Base-by-base conservation (phyloP, 2,797 vertebrate species). In the Erethizon dorsatum region DNA sequence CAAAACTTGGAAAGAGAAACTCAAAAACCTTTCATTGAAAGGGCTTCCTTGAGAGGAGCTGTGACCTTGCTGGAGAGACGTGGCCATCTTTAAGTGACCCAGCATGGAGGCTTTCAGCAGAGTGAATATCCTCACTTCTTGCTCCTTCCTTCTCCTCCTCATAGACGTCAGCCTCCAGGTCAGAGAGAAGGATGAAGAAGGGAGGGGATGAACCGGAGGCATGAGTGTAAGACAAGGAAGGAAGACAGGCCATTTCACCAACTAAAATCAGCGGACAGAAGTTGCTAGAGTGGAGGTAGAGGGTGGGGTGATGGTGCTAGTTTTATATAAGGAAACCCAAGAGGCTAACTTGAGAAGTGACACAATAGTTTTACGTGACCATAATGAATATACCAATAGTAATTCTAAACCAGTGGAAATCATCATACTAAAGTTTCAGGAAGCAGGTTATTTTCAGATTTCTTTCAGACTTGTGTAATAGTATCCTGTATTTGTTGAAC, bases 221-320 rank as follows among this genome's bases (percentile, higher is more conserved):
- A 93, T 12, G 83, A 69, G 33, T 41, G 69, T 83, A 85, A 88
- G 65, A 83, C 41, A 59, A 12, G 1, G 22, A 67, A 86, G 24
- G 67, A 88, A 65, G 73, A 54, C n/a, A 11, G 57, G 50, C 50
- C 88, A 79, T 26, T 50, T 83, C 67, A 83, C 75, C 61, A 52
- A 73, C 63, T 75, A 54, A 91, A 82, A 61, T 77, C 50, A 84
- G 73, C 28, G 67, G 5, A 17, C 22, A 89, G 65, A 89, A 95
- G 41, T 45, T 89, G 28, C 45, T 67, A 26, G 56, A 73, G 24
- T 54, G 3, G 10, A 7, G 13, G 11, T 33, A 20, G 69, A 20
- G 37, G 37, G 3, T 47, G 24, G 17, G 33, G 5, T 50, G 15
- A 26, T 52, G 26, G 50, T 59, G 61, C 28, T 89, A 20, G 50